These are phyloP conservation scores for Ganaspis brasiliensis DNA, from an alignment of 2,888 invertebrate species.

Conservation along the genomic window DNA sequence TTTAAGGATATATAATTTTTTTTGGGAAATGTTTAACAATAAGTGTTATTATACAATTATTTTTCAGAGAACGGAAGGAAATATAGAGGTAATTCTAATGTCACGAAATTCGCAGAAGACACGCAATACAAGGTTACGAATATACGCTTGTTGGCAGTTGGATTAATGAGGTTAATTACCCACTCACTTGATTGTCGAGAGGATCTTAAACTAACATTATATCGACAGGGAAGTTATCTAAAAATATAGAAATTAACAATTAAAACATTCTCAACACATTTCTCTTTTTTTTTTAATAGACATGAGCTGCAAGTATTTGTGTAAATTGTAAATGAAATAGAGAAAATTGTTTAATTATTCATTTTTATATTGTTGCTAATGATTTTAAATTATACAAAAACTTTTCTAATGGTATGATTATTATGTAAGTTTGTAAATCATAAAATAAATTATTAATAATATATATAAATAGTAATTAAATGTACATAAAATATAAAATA, in stretches of 20 bases:
- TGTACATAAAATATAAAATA: too few species aligned
- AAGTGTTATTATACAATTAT: slow-evolving; percentile 6
- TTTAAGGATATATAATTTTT: slow-evolving; percentile 8
- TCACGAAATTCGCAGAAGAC: slow-evolving; percentile 38
- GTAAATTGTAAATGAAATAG: background rate
- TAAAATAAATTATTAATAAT: too few species aligned
- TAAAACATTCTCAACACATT: slow-evolving; percentile 9
- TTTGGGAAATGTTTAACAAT: slow-evolving; percentile 13
- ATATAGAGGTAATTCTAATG: slow-evolving; percentile 17
- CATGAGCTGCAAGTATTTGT: background rate
- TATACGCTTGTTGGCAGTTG: slow-evolving; percentile 33
- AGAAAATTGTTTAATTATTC: background rate
- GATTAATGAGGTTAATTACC: slow-evolving; percentile 46
- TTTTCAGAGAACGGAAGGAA: background rate
- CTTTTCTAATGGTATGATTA: too few species aligned
- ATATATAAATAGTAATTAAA: too few species aligned
- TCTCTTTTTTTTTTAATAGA: background rate
- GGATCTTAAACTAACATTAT: slow-evolving; percentile 22
- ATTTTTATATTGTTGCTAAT: too few species aligned
- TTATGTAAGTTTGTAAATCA: too few species aligned
- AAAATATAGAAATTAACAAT: background rate
- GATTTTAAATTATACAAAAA: too few species aligned
- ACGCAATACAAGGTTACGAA: slow-evolving; percentile 46
- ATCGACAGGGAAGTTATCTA: slow-evolving; percentile 29
- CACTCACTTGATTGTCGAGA: slow-evolving; percentile 23